These are phyloP conservation scores for Deilephila porcellus DNA, from an alignment of 2,888 invertebrate genomes.

Conservation along the genomic window DNA sequence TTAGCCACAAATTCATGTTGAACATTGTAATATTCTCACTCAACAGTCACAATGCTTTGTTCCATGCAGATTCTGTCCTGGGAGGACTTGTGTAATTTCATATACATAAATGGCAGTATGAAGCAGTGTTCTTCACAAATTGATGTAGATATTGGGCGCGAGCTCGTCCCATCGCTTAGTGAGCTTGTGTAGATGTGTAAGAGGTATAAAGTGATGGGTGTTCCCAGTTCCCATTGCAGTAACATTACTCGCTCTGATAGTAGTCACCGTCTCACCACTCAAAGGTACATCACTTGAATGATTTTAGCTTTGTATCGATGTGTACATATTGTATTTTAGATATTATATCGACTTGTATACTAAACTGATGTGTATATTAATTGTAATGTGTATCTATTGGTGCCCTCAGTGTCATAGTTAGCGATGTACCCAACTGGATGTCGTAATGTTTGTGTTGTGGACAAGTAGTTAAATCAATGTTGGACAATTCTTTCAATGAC, in stretches of 20 bases:
- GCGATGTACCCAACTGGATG: not conserved
- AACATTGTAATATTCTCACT: too few relatives aligned
- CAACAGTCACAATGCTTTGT: too few relatives aligned
- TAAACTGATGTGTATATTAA: not conserved
- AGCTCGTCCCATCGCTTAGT: too few relatives aligned
- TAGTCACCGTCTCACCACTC: not conserved
- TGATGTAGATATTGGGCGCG: too few relatives aligned
- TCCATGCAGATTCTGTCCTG: too few relatives aligned
- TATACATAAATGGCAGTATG: too few relatives aligned
- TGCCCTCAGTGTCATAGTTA: constrained; percentile 21
- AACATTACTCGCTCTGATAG: not conserved
- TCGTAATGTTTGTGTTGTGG: not conserved
- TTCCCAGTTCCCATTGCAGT: not conserved
- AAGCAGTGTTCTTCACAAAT: too few relatives aligned
- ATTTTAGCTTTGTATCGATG: not conserved
- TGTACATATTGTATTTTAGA: constrained; percentile 9
- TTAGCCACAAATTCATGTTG: too few relatives aligned
- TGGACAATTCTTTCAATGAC: not conserved
- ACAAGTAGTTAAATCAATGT: constrained; percentile 1
- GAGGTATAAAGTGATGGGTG: too few relatives aligned
- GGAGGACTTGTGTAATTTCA: too few relatives aligned
- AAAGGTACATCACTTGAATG: not conserved
- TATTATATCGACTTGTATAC: not conserved
- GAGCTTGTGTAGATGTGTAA: too few relatives aligned
- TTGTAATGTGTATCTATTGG: not conserved